Conservation (phyloP, 2,113 vertebrate genomes). For the Isichthys henryi region DNA sequence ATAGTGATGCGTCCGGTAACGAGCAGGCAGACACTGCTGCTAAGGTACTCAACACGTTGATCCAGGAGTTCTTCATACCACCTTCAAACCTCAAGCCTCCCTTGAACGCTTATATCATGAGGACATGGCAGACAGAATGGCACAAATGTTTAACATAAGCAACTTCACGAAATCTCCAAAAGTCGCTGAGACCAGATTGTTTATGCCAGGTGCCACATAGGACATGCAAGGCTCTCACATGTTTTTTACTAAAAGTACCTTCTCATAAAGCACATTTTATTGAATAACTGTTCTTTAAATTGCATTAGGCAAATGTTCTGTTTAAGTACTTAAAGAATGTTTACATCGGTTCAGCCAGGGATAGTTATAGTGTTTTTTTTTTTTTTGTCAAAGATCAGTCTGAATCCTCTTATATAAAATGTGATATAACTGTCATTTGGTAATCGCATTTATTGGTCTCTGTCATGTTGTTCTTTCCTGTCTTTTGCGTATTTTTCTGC, state of each 20-base stretch:
- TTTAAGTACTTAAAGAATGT: not conserved
- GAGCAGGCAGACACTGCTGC: not conserved
- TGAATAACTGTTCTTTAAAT: not conserved
- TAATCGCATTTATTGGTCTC: not conserved
- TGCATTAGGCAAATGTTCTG: not conserved
- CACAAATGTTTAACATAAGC: not conserved
- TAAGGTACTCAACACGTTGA: not conserved
- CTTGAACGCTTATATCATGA: not conserved
- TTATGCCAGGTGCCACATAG: not conserved
- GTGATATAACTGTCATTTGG: not conserved
- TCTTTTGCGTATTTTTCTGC: not conserved
- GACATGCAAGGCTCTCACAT: not conserved
- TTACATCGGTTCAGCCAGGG: not conserved
- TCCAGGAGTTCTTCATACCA: not conserved
- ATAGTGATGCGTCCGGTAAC: not conserved
- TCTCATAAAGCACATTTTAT: not conserved
- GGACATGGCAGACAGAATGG: not conserved
- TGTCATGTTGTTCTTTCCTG: not conserved
- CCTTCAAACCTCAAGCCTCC: not conserved
- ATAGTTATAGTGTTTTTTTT: not conserved
- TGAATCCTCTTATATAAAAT: not conserved
- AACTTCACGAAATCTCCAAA: not conserved
- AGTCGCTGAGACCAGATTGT: not conserved
- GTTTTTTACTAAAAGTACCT: not conserved
- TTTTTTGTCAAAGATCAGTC: not conserved